Conservation (phyloP, 2,113 vertebrate genomes). For the Eleginops maclovinus region DNA sequence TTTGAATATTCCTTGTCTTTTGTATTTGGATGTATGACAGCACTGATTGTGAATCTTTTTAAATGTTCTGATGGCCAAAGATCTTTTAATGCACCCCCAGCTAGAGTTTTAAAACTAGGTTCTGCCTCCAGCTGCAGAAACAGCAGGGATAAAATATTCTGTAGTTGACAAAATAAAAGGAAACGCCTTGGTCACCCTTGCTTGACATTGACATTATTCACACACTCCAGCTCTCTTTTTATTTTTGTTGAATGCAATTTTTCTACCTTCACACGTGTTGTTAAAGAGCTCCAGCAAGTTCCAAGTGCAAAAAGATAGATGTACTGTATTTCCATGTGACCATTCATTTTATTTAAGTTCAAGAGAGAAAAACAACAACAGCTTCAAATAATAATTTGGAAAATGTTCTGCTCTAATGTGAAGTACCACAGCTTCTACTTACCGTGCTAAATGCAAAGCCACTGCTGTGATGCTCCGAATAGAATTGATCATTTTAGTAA, state of each 20-base stretch:
- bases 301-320: not conserved
- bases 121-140: not conserved
- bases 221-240: not conserved
- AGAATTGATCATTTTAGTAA: slow-evolving; percentile 1
- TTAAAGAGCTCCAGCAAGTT: not conserved
- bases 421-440: slow-evolving; percentile 1
- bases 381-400: too few relatives aligned
- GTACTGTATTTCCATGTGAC: too few relatives aligned
- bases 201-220: slow-evolving; percentile 1
- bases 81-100: not conserved
- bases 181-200: not conserved
- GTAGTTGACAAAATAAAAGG: not conserved
- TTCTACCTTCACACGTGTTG: not conserved
- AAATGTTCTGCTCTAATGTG: too few relatives aligned
- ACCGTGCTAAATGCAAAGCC: slow-evolving; percentile 1
- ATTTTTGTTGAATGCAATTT: not conserved
- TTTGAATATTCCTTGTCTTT: not conserved
- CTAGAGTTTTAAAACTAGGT: not conserved
- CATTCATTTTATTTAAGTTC: too few relatives aligned
- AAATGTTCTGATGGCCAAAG: not conserved
- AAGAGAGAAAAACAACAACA: too few relatives aligned
- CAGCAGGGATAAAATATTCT: not conserved
- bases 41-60: too few relatives aligned
- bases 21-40: too few relatives aligned
- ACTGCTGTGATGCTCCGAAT: slow-evolving; percentile 1